Evolutionary conservation across 2,113 vertebrate species (phyloP), one percentile per base, ranked within the genome.

Genomic region (Blennius ocellaris): DNA sequence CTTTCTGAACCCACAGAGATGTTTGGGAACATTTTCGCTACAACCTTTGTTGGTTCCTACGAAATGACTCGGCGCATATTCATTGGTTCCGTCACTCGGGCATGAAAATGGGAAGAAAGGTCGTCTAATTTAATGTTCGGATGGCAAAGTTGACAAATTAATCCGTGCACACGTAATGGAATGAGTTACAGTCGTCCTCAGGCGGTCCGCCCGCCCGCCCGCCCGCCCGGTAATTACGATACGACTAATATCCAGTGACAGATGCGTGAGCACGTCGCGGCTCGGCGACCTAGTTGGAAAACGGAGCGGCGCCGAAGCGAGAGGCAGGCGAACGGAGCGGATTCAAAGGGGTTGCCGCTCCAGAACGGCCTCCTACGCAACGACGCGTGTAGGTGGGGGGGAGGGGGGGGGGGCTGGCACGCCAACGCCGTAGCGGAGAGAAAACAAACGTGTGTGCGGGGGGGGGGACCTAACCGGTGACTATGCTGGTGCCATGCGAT

Each of bases 261-360:
- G 83, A 82, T 76, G 86, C 58, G 74, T 12, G 71, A 59, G 77
- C 72, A 68, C 59, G 44, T 69, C 69, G 69, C 1, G 15, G 69
- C 62, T 81, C 78, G 43, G 47, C 81, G 88, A 87, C 88, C 86
- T 62, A 83, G 69, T 73, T 90, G 52, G 8, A 69, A 56, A 54
- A 37, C 16, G 60, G 65, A 66, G 40, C 40, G 11, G 12, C 55
- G 48, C 4, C 38, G 36, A 14, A 65, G 39, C 1, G 6, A 65
- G 66, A 62, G 36, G 9, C 40, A 64, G 61, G 73, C n/a, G 52
- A 78, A 53, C 45, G 21, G 44, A 77, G 51, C 43, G 45, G 57
- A 78, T 57, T 76, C 67, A 63, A 48, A 47, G 79, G 41, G 55
- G 54, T 39, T 52, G 37, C 48, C 38, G 62, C 3, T 30, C 7